phyloP scores from a whole-genome alignment of 1,140 invertebrate species.

The Panagrolaimus sp. region DNA sequence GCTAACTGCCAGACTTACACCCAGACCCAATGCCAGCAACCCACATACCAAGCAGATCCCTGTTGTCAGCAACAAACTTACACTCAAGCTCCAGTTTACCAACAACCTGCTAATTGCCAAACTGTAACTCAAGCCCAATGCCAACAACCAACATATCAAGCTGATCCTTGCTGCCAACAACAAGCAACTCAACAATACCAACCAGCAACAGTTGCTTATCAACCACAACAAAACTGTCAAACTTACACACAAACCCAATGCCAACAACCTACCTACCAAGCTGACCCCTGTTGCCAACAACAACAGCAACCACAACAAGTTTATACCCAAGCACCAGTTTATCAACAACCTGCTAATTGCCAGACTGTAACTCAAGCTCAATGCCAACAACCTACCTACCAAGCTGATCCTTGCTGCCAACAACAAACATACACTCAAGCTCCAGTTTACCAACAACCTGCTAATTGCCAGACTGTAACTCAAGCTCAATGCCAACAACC shows the following conservation, averaged over 20 bases:
- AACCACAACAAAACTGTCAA: constrained; percentile 6
- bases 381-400: constrained; percentile 9
- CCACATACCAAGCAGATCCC: neutral
- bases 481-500: neutral
- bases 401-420: neutral
- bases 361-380: neutral
- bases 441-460: neutral
- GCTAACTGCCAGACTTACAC: neutral
- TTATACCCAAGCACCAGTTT: neutral
- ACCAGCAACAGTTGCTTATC: no score
- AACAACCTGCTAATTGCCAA: neutral
- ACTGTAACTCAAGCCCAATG: neutral
- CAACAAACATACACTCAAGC: neutral
- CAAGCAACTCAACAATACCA: neutral
- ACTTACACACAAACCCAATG: neutral
- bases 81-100: no score
- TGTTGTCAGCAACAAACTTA: constrained; percentile 12
- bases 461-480: neutral
- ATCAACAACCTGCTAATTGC: constrained; percentile 10
- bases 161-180: constrained; percentile 8
- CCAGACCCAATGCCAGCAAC: neutral
- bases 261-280: neutral
- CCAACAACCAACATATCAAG: neutral
- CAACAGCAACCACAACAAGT: neutral
- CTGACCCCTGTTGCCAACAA: constrained; percentile 5